Percentiles rank a stretch among this genome's conserved stretches.
These are phyloP conservation scores for Lepidurus apus DNA, from an alignment of 1,140 invertebrate genomes.

Conservation along the genomic window DNA sequence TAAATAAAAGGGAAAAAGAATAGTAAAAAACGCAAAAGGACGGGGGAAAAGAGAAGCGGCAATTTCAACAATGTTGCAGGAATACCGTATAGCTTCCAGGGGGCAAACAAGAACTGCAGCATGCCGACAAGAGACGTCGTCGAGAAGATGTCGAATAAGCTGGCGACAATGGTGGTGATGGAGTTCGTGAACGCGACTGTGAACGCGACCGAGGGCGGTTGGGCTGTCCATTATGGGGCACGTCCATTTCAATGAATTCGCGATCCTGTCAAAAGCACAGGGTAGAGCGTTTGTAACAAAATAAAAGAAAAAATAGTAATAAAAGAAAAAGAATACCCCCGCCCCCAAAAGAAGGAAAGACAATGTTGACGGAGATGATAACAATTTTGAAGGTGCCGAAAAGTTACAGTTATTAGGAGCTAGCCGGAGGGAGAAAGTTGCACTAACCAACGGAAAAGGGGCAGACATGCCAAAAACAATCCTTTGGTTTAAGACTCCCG, in stretches of 20 bases:
- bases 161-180: slow-evolving; percentile 74
- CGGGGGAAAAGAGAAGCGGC: background rate
- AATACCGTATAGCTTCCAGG: slow-evolving; percentile 14
- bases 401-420: no score
- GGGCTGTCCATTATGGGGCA: slow-evolving; percentile 83
- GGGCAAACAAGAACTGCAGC: slow-evolving; percentile 10
- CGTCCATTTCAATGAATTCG: slow-evolving; percentile 93
- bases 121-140: background rate
- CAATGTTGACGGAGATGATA: no score
- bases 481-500: no score
- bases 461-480: no score
- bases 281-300: background rate
- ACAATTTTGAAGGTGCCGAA: no score
- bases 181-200: slow-evolving; percentile 58
- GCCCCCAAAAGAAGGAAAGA: no score
- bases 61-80: background rate
- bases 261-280: slow-evolving; percentile 66
- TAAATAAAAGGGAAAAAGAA: background rate
- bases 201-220: slow-evolving; percentile 64
- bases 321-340: no score
- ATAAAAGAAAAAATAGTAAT: background rate
- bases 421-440: no score
- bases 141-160: background rate
- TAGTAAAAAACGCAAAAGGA: background rate
- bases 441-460: no score